phyloP scores from a whole-genome alignment of 35 echinoderm and acorn worm species.

The Acanthaster planci region DNA sequence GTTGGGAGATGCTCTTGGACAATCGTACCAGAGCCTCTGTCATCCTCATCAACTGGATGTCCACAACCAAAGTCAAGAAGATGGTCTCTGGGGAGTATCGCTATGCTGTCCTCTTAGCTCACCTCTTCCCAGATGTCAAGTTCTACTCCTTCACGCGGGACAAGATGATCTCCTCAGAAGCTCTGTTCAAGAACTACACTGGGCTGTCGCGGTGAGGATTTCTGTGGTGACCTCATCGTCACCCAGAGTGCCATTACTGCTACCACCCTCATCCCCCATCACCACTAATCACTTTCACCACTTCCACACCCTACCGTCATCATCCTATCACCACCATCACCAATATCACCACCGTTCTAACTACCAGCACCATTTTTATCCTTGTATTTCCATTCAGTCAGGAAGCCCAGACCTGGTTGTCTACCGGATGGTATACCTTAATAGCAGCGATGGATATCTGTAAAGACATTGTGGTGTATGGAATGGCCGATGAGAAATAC shows the following conservation, averaged over 20 bases:
- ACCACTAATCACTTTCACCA: background rate
- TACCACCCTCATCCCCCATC: background rate
- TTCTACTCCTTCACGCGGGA: conserved; percentile 65
- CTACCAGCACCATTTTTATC: too few species aligned
- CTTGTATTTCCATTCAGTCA: background rate
- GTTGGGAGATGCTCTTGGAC: conserved; percentile 47
- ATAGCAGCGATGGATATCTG: conserved; percentile 84
- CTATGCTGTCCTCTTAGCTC: conserved; percentile 67
- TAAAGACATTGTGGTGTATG: conserved; percentile 70
- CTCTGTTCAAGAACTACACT: conserved; percentile 77
- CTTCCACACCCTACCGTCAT: background rate
- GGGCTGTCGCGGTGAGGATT: conserved; percentile 72
- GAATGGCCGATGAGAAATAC: conserved; percentile 76
- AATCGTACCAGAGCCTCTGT: conserved; percentile 64
- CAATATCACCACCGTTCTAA: background rate
- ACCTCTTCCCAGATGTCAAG: conserved; percentile 64
- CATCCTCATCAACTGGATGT: conserved; percentile 89
- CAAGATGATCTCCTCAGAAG: conserved; percentile 66
- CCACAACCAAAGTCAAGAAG: conserved; percentile 44
- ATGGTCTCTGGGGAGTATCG: conserved; percentile 61
- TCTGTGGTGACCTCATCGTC: too few species aligned
- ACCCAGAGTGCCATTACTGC: too few species aligned
- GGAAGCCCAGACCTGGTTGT: conserved; percentile 86
- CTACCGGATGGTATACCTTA: conserved; percentile 97
- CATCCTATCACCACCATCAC: background rate